Evolutionary conservation across 2,888 invertebrate genomes (phyloP).

Genomic region (Cistogaster globosa): DNA sequence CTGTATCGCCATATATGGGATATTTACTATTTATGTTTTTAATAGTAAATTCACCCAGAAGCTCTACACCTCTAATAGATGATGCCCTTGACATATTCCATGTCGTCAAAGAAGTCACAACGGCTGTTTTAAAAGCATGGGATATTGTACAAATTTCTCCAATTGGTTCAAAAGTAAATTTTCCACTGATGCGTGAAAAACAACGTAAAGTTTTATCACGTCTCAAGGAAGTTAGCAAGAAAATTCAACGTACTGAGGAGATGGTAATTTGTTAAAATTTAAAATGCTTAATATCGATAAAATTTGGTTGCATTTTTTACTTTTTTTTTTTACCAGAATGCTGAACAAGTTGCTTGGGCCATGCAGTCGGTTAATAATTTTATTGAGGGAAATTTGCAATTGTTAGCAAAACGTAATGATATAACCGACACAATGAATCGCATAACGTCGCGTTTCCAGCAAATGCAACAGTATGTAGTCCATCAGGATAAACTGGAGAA

Average conservation of each 20-base stretch:
- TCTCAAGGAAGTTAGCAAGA: conserved; percentile 81
- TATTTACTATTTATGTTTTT: conserved; percentile 28
- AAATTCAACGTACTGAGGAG: conserved; percentile 82
- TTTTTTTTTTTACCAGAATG: conserved; percentile 78
- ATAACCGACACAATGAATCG: conserved; percentile 86
- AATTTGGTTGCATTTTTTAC: neutral
- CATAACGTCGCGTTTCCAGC: conserved; percentile 85
- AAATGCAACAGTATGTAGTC: conserved; percentile 86
- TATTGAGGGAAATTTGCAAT: conserved; percentile 82
- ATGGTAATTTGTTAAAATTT: conserved; percentile 74
- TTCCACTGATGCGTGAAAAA: conserved; percentile 86
- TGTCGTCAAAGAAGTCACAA: conserved; percentile 85
- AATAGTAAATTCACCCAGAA: conserved; percentile 72
- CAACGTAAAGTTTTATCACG: conserved; percentile 86
- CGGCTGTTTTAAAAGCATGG: conserved; percentile 86
- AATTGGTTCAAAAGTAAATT: conserved; percentile 84
- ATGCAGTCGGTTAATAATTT: conserved; percentile 79
- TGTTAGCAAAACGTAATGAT: conserved; percentile 86
- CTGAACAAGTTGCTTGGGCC: conserved; percentile 79
- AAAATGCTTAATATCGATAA: neutral
- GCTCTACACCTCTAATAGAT: conserved; percentile 83
- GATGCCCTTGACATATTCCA: conserved; percentile 86
- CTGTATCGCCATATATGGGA: conserved; percentile 14
- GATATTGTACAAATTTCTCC: conserved; percentile 86
- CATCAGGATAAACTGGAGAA: conserved; percentile 85